Evolutionary conservation across 1,140 invertebrate species (phyloP), one percentile per base, ranked within the genome.

Genomic region (Lasaia peninsularis): DNA sequence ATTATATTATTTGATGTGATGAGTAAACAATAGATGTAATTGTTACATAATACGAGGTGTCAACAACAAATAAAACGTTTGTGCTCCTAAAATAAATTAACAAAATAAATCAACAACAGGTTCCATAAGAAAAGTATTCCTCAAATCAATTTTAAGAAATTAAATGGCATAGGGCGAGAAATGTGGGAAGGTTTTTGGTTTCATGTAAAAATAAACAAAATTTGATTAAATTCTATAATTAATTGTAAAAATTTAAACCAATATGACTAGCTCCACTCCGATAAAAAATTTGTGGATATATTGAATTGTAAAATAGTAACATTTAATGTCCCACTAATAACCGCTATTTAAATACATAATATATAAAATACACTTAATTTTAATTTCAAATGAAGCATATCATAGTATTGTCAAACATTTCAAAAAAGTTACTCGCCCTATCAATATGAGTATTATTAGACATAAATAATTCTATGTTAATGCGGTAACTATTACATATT

Each of bases 61-160:
- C 80, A 85, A 88, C 78, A 83, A 85, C 73, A 80, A 84, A 82
- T 81, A 86, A 84, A 86, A 81, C 76, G 76, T 82, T 81, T 86
- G 84, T 88, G 84, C 80, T 72, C 74, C 66, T 86, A 83, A 78
- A 86, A 84, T 87, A 87, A 86, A 86, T 86, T 82, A 87, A 85
- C 82, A 83, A 84, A 85, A 87, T 78, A 80, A 84, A 55, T 55
- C 72, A 85, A 85, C 80, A 77, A 78, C 75, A 63, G 67, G 78
- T 80, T 80, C 78, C 76, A 73, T 72, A 71, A 71, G 71, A 72
- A 58, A 60, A 71, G 71, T 69, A 65, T 65, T 59, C 61, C 60
- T 67, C 72, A 77, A 66, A 75, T 69, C 73, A 78, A 71, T 63
- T 56, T 78, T 18, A 44, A 44, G 16, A 84, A 69, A 72, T 37